Evolutionary conservation across 2,113 vertebrate species (phyloP).

Genomic region (Brachyistius frenatus): DNA sequence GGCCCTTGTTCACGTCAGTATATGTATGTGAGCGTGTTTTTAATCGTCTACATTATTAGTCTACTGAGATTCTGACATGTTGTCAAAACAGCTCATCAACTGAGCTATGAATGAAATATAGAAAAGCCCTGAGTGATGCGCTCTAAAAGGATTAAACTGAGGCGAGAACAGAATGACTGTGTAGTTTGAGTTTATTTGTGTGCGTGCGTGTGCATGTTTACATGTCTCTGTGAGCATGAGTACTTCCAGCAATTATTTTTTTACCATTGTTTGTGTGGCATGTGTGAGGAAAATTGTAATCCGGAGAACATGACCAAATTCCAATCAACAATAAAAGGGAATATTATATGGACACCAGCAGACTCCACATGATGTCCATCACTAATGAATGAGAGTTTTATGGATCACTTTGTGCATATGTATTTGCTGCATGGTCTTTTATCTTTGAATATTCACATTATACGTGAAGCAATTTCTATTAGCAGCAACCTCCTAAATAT

Average conservation of each 20-base stretch:
- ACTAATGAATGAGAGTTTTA: slow-evolving; percentile 73
- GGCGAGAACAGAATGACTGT: slow-evolving; percentile 46
- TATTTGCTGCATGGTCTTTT: slow-evolving; percentile 25
- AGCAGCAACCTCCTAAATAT: slow-evolving; percentile 19
- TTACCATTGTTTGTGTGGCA: slow-evolving; percentile 39
- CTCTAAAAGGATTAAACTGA: slow-evolving; percentile 70
- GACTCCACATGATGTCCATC: slow-evolving; percentile 67
- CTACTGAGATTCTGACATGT: slow-evolving; percentile 77
- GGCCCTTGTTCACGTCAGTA: not conserved
- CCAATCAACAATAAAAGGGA: slow-evolving; percentile 65
- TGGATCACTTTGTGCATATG: slow-evolving; percentile 32
- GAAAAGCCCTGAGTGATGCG: slow-evolving; percentile 66
- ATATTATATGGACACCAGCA: slow-evolving; percentile 67
- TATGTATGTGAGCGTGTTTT: slow-evolving; percentile 31
- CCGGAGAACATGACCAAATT: slow-evolving; percentile 51
- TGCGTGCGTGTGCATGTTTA: slow-evolving; percentile 30
- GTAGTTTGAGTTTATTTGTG: slow-evolving; percentile 40
- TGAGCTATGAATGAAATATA: slow-evolving; percentile 76
- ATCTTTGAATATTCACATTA: slow-evolving; percentile 42
- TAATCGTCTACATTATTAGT: slow-evolving; percentile 74
- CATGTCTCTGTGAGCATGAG: slow-evolving; percentile 20
- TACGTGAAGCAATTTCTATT: slow-evolving; percentile 29
- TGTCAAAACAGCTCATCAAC: slow-evolving; percentile 80
- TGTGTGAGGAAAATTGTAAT: slow-evolving; percentile 60
- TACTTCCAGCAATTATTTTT: slow-evolving; percentile 29